A percentile compares a stretch with the other conserved stretches of the same genome.
phyloP scores from a whole-genome alignment of 2,113 vertebrate species.

The Halcyon malimbica region DNA sequence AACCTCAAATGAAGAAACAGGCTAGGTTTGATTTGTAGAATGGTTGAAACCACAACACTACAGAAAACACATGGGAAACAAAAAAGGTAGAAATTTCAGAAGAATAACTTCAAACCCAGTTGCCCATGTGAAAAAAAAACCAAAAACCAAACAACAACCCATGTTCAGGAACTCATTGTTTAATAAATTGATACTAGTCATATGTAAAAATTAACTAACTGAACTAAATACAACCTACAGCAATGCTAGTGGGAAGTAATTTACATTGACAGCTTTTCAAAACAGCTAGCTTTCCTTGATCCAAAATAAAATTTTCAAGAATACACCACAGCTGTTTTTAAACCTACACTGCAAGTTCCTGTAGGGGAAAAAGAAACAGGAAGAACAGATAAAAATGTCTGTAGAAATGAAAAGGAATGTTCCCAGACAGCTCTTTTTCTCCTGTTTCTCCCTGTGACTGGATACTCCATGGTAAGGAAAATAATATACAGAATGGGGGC shows the following conservation, averaged over 20 bases:
- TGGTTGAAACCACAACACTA: neutral
- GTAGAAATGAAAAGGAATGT: neutral
- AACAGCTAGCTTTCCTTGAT: neutral
- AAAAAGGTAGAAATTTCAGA: neutral
- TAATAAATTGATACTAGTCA: neutral
- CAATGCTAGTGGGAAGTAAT: constrained; percentile 7
- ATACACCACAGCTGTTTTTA: neutral
- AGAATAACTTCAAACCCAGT: neutral
- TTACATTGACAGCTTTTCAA: constrained; percentile 51
- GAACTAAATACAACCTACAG: neutral
- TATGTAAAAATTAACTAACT: neutral
- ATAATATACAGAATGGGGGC: neutral
- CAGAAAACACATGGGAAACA: neutral
- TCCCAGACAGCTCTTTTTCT: neutral
- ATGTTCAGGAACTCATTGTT: neutral
- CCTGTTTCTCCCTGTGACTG: neutral
- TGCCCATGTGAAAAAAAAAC: neutral
- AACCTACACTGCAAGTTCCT: neutral
- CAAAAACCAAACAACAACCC: neutral
- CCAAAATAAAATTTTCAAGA: neutral
- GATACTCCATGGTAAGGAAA: neutral
- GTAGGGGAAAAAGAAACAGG: neutral
- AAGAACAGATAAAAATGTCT: neutral
- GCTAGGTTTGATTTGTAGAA: neutral
- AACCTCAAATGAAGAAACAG: neutral